phyloP scores from a whole-genome alignment of 2,888 invertebrate genomes.

The Ennomos quercinarius region DNA sequence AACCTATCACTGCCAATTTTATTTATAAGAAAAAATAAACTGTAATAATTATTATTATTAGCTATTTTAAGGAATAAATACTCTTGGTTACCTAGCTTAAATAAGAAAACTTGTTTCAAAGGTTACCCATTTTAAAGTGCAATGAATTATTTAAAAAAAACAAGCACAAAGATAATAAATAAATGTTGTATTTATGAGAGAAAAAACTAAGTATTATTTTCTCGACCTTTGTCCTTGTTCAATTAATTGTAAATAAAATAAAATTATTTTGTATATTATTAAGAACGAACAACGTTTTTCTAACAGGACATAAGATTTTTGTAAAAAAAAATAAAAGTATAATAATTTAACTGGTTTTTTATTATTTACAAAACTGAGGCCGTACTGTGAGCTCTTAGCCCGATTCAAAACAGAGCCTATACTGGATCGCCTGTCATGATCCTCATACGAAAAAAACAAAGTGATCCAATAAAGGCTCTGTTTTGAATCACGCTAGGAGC shows the following conservation, averaged over 20 bases:
- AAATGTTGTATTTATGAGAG: conserved; percentile 4
- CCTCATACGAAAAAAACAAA: no score
- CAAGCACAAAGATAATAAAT: conserved; percentile 11
- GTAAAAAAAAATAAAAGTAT: conserved; percentile 47
- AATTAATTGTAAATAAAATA: conserved; percentile 37
- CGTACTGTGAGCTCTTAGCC: no score
- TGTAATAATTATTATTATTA: background rate
- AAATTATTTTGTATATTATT: conserved; percentile 33
- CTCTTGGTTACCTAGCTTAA: conserved; percentile 65
- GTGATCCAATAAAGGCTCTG: no score
- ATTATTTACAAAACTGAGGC: conserved; percentile 5
- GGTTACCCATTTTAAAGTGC: conserved; percentile 56
- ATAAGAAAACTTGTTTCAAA: conserved; percentile 57
- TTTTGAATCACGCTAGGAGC: no score
- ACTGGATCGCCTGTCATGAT: no score
- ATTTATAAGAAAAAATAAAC: conserved; percentile 36
- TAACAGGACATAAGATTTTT: conserved; percentile 52
- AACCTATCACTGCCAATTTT: conserved; percentile 61
- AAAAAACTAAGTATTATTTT: conserved; percentile 4
- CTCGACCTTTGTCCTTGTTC: conserved; percentile 11
- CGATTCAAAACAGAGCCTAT: no score
- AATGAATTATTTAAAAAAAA: conserved; percentile 35
- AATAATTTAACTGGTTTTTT: conserved; percentile 29
- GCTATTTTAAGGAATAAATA: conserved; percentile 45
- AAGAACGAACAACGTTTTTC: conserved; percentile 46